phyloP scores from a whole-genome alignment of 37 sponge, comb jelly and placozoan genomes.

The Amphimedon queenslandica region DNA sequence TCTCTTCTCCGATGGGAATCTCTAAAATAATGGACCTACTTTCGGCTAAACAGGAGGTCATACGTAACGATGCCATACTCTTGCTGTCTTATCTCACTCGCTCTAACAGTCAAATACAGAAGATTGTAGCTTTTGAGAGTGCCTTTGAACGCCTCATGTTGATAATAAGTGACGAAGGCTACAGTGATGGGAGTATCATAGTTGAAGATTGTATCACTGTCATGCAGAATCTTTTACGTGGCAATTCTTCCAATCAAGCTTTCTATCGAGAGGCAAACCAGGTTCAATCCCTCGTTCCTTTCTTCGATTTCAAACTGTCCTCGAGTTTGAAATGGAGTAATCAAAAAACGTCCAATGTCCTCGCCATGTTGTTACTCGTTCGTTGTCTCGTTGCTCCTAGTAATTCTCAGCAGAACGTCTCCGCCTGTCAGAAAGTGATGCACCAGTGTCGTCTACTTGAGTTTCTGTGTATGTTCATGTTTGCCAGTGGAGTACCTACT shows the following conservation, averaged over 20 bases:
- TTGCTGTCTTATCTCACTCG: constrained; percentile 71
- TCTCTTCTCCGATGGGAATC: constrained; percentile 76
- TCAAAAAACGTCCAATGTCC: constrained; percentile 61
- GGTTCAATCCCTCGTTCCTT: constrained; percentile 45
- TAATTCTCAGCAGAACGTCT: constrained; percentile 56
- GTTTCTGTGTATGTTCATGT: constrained; percentile 63
- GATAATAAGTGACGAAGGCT: constrained; percentile 76
- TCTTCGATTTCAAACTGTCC: constrained; percentile 39
- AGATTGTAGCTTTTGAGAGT: constrained; percentile 96
- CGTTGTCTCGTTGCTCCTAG: constrained; percentile 59
- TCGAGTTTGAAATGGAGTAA: constrained; percentile 12
- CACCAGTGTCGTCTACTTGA: constrained; percentile 62
- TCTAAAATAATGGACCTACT: constrained; percentile 88
- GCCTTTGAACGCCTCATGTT: constrained; percentile 84
- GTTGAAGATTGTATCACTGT: constrained; percentile 83
- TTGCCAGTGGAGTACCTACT: constrained; percentile 74
- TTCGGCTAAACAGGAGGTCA: constrained; percentile 77
- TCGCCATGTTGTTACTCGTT: constrained; percentile 40
- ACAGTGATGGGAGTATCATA: constrained; percentile 88
- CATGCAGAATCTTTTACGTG: constrained; percentile 61
- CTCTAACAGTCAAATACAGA: constrained; percentile 83
- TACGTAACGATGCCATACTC: constrained; percentile 85
- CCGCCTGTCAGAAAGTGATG: constrained; percentile 63
- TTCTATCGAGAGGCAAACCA: constrained; percentile 87
- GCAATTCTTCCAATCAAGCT: constrained; percentile 85